A percentile compares a stretch with the other conserved stretches of the same genome.
These are phyloP conservation scores for Epinotia bilunana DNA, from an alignment of 2,888 invertebrate genomes.

Conservation along the genomic window DNA sequence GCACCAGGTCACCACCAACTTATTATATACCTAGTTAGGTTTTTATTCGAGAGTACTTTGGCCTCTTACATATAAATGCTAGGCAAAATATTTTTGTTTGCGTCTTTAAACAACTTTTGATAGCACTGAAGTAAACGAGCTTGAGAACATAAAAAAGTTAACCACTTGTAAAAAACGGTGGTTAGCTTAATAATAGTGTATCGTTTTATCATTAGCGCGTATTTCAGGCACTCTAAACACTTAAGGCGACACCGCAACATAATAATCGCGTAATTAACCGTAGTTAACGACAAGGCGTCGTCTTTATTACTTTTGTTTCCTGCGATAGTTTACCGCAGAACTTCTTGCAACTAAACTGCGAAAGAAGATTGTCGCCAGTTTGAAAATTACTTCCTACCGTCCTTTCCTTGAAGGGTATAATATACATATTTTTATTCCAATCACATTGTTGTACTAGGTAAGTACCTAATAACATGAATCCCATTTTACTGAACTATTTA, in stretches of 20 bases:
- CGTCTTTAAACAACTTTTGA: not conserved
- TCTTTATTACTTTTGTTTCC: conserved; percentile 14
- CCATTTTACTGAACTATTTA: not conserved
- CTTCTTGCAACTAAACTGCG: conserved; percentile 10
- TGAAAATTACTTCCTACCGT: conserved; percentile 7
- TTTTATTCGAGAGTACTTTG: no score
- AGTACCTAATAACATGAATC: not conserved
- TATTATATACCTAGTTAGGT: no score
- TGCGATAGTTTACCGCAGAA: not conserved
- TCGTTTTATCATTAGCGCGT: not conserved
- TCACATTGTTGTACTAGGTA: not conserved
- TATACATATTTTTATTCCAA: not conserved
- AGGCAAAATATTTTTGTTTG: not conserved
- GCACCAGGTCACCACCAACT: no score
- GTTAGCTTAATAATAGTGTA: not conserved
- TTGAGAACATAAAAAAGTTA: not conserved
- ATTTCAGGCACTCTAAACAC: not conserved
- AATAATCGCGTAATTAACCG: conserved; percentile 19
- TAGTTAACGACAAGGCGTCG: conserved; percentile 11
- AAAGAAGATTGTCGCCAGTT: conserved; percentile 14
- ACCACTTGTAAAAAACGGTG: not conserved
- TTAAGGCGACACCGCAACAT: conserved; percentile 5
- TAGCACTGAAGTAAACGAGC: not conserved
- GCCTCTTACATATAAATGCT: no score
- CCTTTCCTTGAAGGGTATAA: not conserved